Conservation (phyloP, 2,797 vertebrate genomes). For the Nyctibius grandis region DNA sequence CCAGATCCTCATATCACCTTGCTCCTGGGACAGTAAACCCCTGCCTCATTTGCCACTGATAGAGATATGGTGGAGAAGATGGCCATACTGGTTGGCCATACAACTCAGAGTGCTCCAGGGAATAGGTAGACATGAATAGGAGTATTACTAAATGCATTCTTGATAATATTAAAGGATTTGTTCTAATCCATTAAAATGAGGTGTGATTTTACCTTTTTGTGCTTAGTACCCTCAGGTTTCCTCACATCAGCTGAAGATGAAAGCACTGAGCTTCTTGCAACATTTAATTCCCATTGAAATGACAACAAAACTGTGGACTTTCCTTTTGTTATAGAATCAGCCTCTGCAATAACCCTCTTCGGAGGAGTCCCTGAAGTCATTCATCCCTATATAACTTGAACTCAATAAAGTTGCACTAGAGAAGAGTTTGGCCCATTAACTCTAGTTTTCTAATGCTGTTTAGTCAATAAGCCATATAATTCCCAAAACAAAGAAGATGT, state of each 20-base stretch:
- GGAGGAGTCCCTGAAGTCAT: neutral
- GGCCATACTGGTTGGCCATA: neutral
- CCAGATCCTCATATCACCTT: neutral
- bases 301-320: neutral
- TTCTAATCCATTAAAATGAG: neutral
- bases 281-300: neutral
- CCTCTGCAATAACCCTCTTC: neutral
- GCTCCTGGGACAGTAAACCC: neutral
- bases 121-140: neutral
- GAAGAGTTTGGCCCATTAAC: slow-evolving; percentile 30
- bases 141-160: neutral
- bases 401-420: neutral
- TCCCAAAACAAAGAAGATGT: neutral
- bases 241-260: neutral
- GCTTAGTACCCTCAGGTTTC: neutral
- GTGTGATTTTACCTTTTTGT: neutral
- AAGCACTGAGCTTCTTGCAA: neutral
- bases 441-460: slow-evolving; percentile 28
- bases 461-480: slow-evolving; percentile 39
- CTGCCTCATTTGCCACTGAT: neutral
- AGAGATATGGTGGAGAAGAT: neutral
- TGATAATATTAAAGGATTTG: neutral
- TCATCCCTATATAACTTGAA: slow-evolving; percentile 9
- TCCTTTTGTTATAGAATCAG: neutral
- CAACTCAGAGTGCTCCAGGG: neutral